These are phyloP conservation scores for Bellardia pandia DNA, from an alignment of 2,888 invertebrate genomes.

Conservation along the genomic window DNA sequence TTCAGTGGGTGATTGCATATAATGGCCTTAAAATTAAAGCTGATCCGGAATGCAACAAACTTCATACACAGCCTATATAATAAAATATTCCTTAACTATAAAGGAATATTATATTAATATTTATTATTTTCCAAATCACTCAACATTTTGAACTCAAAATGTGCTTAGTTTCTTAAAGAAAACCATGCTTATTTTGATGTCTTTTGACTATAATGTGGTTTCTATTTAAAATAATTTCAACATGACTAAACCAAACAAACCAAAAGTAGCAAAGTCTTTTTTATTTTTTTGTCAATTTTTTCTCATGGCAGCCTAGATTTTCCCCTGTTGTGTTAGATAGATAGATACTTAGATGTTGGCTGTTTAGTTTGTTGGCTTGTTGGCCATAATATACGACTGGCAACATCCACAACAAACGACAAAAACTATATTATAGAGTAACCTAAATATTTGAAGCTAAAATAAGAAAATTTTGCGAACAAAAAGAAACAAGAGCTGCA, in stretches of 20 bases:
- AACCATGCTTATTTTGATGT: not conserved
- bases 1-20: too few relatives aligned
- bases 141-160: too few relatives aligned
- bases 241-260: conserved; percentile 62
- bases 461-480: conserved; percentile 11
- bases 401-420: not conserved
- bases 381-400: conserved; percentile 9
- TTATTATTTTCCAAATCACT: too few relatives aligned
- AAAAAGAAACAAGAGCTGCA: conserved; percentile 9
- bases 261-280: not conserved
- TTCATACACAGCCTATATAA: too few relatives aligned
- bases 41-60: too few relatives aligned
- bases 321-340: not conserved
- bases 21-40: too few relatives aligned
- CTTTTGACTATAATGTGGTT: not conserved
- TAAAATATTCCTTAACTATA: too few relatives aligned
- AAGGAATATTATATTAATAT: too few relatives aligned
- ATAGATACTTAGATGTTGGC: not conserved
- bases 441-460: conserved; percentile 26
- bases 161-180: conserved; percentile 19
- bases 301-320: conserved; percentile 57
- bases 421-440: conserved; percentile 14
- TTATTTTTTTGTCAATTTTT: not conserved
- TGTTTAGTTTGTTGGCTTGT: conserved; percentile 31
- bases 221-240: conserved; percentile 44